Conservation (phyloP, 2,888 invertebrate species). For the Melipona bicolor region DNA sequence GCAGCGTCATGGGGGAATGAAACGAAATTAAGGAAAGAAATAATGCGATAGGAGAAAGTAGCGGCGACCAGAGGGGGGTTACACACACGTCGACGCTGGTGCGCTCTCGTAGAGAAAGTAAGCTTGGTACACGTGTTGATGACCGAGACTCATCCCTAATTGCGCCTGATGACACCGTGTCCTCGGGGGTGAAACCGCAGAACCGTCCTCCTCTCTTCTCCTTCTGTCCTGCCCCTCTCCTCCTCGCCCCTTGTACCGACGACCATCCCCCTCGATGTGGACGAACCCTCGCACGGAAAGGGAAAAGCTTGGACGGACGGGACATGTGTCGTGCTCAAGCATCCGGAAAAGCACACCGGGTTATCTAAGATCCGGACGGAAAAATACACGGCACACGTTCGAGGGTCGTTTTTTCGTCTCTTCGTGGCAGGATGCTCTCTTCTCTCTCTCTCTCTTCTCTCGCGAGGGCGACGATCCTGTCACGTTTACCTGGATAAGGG, state of each 20-base stretch:
- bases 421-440: conserved; percentile 27
- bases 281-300: conserved; percentile 57
- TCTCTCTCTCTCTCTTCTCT: conserved; percentile 10
- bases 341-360: conserved; percentile 81
- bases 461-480: conserved; percentile 49
- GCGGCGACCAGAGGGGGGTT: conserved; percentile 35
- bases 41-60: conserved; percentile 66
- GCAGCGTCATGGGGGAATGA: conserved; percentile 59
- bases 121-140: conserved; percentile 71
- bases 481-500: conserved; percentile 60
- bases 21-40: conserved; percentile 74
- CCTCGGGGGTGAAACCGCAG: conserved; percentile 73
- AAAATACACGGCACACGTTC: conserved; percentile 68
- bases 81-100: conserved; percentile 11
- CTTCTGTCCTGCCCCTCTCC: neutral
- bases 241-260: neutral
- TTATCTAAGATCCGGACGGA: conserved; percentile 71
- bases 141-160: conserved; percentile 79
- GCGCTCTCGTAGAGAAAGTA: conserved; percentile 36
- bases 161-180: conserved; percentile 80
- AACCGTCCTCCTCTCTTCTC: conserved; percentile 18
- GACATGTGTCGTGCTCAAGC: conserved; percentile 83
- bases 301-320: conserved; percentile 65
- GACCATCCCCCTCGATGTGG: conserved; percentile 22
- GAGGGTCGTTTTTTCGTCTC: conserved; percentile 44